A percentile compares a stretch with the other conserved stretches of the same genome.
phyloP scores from a whole-genome alignment of 2,797 vertebrate genomes.

The Ctenopoma kingsleyae region DNA sequence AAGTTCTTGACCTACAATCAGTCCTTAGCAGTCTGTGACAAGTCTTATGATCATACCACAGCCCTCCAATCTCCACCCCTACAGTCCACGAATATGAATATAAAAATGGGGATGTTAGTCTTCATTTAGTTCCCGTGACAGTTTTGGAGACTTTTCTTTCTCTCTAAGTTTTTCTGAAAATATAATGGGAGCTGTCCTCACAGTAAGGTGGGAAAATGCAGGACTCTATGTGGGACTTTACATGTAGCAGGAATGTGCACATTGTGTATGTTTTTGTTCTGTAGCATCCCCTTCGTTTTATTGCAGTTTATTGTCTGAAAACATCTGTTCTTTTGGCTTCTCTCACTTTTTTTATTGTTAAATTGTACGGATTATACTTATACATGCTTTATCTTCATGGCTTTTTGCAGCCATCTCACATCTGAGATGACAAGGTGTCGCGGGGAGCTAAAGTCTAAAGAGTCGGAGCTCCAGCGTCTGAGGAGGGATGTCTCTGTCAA shows the following conservation, averaged over 20 bases:
- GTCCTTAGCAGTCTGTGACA: conserved; percentile 4
- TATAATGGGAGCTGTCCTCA: conserved; percentile 61
- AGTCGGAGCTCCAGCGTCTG: conserved; percentile 85
- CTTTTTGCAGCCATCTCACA: conserved; percentile 69
- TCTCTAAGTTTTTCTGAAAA: not conserved
- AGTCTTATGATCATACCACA: conserved; percentile 72
- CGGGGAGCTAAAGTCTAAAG: conserved; percentile 85
- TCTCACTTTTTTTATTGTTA: too few species aligned
- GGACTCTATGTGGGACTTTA: too few species aligned
- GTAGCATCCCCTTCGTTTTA: not conserved
- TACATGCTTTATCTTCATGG: not conserved
- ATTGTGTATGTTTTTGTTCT: not conserved
- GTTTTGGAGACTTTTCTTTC: conserved; percentile 3
- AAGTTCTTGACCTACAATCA: conserved; percentile 11
- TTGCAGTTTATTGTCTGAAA: not conserved
- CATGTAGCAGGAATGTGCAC: too few species aligned
- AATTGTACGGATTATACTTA: not conserved
- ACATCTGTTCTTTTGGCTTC: not conserved
- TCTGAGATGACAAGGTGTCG: conserved; percentile 86
- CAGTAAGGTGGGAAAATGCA: conserved; percentile 59
- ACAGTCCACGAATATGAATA: not conserved
- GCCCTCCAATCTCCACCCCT: not conserved
- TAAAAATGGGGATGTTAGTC: conserved; percentile 28
- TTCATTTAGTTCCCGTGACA: conserved; percentile 7
- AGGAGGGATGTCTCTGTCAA: conserved; percentile 84